phyloP scores from a whole-genome alignment of 2,888 invertebrate species.

The Epinotia ramella region DNA sequence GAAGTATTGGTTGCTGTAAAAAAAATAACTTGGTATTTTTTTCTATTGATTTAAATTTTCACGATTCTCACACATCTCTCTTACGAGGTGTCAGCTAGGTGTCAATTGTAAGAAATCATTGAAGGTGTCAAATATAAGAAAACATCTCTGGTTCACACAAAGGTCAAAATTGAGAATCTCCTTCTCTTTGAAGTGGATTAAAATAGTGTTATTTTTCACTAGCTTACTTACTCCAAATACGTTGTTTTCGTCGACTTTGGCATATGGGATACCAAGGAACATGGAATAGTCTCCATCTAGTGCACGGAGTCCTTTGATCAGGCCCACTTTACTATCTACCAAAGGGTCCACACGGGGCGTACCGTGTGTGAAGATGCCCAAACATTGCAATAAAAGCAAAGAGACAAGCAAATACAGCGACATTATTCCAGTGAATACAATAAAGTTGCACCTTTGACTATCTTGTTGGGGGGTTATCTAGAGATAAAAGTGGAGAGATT shows the following conservation, averaged over 20 bases:
- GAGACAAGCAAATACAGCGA: not conserved
- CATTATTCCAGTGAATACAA: not conserved
- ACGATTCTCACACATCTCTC: too few species aligned
- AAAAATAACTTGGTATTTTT: too few species aligned
- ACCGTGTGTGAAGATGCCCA: not conserved
- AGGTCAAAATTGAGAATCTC: too few species aligned
- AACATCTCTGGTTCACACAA: too few species aligned
- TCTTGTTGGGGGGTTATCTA: not conserved
- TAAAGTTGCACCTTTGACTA: not conserved
- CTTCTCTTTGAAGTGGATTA: too few species aligned
- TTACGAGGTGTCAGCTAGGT: too few species aligned
- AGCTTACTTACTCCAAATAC: constrained; percentile 69
- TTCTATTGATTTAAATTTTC: too few species aligned
- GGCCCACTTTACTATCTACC: constrained; percentile 58
- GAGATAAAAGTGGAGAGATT: constrained; percentile 4
- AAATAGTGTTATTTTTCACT: too few species aligned
- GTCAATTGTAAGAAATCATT: too few species aligned
- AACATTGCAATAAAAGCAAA: not conserved
- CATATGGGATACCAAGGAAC: constrained; percentile 72
- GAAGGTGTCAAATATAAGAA: too few species aligned
- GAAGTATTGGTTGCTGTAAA: too few species aligned
- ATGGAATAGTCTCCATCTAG: constrained; percentile 60
- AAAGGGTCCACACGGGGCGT: constrained; percentile 50
- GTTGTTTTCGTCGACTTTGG: constrained; percentile 60
- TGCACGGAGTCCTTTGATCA: constrained; percentile 57